phyloP scores from a whole-genome alignment of 2,113 vertebrate species.

The Campylorhamphus procurvoides region DNA sequence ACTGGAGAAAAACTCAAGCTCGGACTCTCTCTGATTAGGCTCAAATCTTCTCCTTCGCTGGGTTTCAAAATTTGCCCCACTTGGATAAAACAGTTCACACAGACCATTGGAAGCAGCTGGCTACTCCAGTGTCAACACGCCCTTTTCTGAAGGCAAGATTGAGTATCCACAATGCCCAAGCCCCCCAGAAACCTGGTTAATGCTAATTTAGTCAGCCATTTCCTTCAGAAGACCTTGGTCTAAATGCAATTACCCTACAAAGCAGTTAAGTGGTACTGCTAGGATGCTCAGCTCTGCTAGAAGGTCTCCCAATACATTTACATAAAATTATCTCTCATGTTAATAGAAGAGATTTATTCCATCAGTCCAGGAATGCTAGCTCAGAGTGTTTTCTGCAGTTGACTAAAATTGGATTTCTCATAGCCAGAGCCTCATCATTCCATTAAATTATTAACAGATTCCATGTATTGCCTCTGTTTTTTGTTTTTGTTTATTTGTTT shows the following conservation, averaged over 20 bases:
- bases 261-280: conserved; percentile 77
- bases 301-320: conserved; percentile 76
- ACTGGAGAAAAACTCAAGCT: conserved; percentile 41
- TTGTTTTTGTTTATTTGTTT: neutral
- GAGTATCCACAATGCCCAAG: conserved; percentile 74
- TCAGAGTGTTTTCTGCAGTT: conserved; percentile 58
- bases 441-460: conserved; percentile 55
- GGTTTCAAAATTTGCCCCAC: conserved; percentile 81
- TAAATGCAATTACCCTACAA: conserved; percentile 83
- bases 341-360: conserved; percentile 79
- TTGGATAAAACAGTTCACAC: conserved; percentile 86
- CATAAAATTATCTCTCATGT: conserved; percentile 77
- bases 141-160: conserved; percentile 92
- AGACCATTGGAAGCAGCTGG: conserved; percentile 79
- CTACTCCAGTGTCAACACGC: conserved; percentile 75
- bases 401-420: conserved; percentile 59
- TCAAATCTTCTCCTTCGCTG: conserved; percentile 73
- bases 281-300: conserved; percentile 58
- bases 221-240: conserved; percentile 92
- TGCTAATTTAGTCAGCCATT: conserved; percentile 88
- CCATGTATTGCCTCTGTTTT: neutral
- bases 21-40: conserved; percentile 64
- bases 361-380: conserved; percentile 61
- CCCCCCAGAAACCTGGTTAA: conserved; percentile 83
- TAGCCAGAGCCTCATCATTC: conserved; percentile 44